Evolutionary conservation across 2,888 invertebrate species (phyloP).

Genomic region (Willowsia nigromaculata): DNA sequence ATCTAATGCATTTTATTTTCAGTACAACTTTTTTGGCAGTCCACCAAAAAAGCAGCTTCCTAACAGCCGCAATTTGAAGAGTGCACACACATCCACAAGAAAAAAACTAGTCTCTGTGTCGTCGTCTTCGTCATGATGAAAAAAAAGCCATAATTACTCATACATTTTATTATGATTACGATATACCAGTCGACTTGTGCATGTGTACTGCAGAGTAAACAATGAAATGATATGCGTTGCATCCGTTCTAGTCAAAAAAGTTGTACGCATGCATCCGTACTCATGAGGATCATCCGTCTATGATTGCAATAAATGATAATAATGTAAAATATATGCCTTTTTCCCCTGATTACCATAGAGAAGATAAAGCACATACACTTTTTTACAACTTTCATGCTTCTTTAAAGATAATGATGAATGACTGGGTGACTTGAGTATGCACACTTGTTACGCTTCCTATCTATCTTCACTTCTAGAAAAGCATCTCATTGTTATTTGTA

Average conservation of each 20-base stretch:
- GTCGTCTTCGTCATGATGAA: background rate
- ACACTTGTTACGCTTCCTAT: background rate
- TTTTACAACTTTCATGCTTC: constrained; percentile 57
- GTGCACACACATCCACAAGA: too few relatives aligned
- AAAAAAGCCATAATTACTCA: constrained; percentile 60
- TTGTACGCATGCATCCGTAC: constrained; percentile 28
- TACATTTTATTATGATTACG: constrained; percentile 37
- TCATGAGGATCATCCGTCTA: constrained; percentile 19
- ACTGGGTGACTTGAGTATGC: background rate
- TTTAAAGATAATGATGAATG: background rate
- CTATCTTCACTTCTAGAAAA: background rate
- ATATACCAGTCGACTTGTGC: background rate
- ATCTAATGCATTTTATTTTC: constrained; percentile 35
- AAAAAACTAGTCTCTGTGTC: constrained; percentile 2
- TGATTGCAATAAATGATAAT: constrained; percentile 50
- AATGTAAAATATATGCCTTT: constrained; percentile 21
- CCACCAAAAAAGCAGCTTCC: background rate
- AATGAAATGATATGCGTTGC: constrained; percentile 4
- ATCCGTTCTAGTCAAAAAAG: constrained; percentile 14
- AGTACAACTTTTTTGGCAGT: constrained; percentile 20
- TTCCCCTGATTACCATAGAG: constrained; percentile 35
- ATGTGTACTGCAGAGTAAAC: constrained; percentile 3
- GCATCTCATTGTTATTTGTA: too few relatives aligned
- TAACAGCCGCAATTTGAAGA: too few relatives aligned
- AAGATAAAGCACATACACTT: constrained; percentile 33